Conservation (phyloP, 2,797 vertebrate species). For the Coccyzus lansbergi region DNA sequence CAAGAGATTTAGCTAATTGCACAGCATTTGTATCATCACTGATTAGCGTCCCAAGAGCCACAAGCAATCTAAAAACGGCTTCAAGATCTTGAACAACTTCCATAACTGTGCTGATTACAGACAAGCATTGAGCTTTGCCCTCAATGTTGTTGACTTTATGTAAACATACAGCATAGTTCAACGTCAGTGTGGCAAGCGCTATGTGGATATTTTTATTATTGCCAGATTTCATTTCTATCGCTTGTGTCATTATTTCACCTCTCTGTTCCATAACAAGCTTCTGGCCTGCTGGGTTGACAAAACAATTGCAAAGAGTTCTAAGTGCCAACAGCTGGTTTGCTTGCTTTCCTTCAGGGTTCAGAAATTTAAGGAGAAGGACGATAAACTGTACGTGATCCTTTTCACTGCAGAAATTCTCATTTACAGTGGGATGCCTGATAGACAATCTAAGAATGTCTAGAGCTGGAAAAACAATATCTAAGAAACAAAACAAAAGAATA, state of each 20-base stretch:
- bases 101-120: constrained; percentile 90
- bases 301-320: constrained; percentile 97
- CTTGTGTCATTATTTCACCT: constrained; percentile 87
- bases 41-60: constrained; percentile 94
- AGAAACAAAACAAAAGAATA: constrained; percentile 52
- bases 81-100: constrained; percentile 96
- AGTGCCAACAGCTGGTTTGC: constrained; percentile 96
- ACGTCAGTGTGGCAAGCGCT: constrained; percentile 91
- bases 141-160: constrained; percentile 89
- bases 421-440: constrained; percentile 91
- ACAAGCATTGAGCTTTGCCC: constrained; percentile 96
- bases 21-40: constrained; percentile 88
- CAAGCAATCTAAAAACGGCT: constrained; percentile 95
- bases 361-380: constrained; percentile 89
- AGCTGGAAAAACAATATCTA: constrained; percentile 96
- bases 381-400: constrained; percentile 89
- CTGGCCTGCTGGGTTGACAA: constrained; percentile 84
- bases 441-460: constrained; percentile 95
- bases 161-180: constrained; percentile 93
- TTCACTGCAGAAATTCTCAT: constrained; percentile 91
- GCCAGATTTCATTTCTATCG: constrained; percentile 86
- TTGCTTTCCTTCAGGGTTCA: constrained; percentile 88
- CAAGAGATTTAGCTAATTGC: constrained; percentile 94
- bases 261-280: constrained; percentile 91
- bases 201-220: constrained; percentile 96